Evolutionary conservation across 2,888 invertebrate genomes (phyloP), one percentile per base, ranked within the genome.

Genomic region (Eilema caniola): DNA sequence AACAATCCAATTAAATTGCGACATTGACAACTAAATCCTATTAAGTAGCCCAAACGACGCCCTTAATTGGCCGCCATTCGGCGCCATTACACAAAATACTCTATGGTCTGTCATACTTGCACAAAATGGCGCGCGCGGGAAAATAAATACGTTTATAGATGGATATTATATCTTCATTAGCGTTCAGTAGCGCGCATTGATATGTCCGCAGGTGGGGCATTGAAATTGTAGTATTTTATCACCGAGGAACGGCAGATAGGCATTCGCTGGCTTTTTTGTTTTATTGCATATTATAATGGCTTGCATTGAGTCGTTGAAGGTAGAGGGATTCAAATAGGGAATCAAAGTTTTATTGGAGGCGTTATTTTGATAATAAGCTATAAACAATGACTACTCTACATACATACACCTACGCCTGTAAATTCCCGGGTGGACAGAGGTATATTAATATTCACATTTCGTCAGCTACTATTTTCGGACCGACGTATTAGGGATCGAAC

Each of bases 91-190:
- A 89, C 86, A 88, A 88, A 88, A 88, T 87, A 87, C 88, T 89
- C 91, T 91, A 90, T 90, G 90, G 91, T 89, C 93, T 91, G 93
- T 93, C 93, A 91, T 91, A 89, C 80, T 76, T 83, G 85, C 87
- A 88, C 91, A 93, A 93, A 92, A 93, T 93, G 88, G 89, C 90
- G 89, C 86, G 88, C 87, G 90, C 90, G 87, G 92, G 87, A 90
- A 91, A 92, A 94, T 94, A 92, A 93, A 93, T 92, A 92, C 91
- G 89, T 88, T 87, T 84, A 85, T 86, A 90, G 92, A 91, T 92
- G 89, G 94, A 95, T 95, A 95, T 95, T 95, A 95, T 95, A 95
- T 95, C 95, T 95, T 95, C 95, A 95, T 95, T 95, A 95, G 89
- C 90, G 93, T 90, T 87, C 88, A 82, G 89, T 85, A 86, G 89